These are phyloP conservation scores for Odontocolon sp. DNA, from an alignment of 2,888 invertebrate species.

Conservation along the genomic window DNA sequence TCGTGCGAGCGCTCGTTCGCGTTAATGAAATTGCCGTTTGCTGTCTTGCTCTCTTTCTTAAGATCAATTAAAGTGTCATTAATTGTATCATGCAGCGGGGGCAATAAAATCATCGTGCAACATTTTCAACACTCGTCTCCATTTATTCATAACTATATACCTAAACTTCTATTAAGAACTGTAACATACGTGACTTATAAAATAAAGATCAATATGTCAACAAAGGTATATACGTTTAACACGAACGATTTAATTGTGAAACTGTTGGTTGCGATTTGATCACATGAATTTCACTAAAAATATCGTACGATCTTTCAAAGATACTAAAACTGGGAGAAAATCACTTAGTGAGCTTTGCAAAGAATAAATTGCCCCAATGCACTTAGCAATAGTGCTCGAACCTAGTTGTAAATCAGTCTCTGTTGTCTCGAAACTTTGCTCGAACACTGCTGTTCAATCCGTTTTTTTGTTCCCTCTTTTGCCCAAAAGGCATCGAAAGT, in stretches of 20 bases:
- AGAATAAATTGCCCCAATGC: slow-evolving; percentile 23
- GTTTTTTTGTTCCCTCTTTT: background rate
- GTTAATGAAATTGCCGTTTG: slow-evolving; percentile 53
- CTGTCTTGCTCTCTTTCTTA: slow-evolving; percentile 19
- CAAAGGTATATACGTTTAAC: background rate
- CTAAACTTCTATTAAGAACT: background rate
- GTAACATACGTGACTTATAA: background rate
- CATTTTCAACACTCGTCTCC: background rate
- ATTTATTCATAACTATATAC: background rate
- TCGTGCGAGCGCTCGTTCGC: slow-evolving; percentile 33
- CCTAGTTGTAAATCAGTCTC: slow-evolving; percentile 35
- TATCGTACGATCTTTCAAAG: too few relatives aligned
- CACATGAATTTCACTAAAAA: too few relatives aligned
- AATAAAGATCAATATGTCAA: background rate
- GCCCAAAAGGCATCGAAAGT: too few relatives aligned
- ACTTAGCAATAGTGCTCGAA: slow-evolving; percentile 17
- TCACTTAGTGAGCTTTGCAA: slow-evolving; percentile 10
- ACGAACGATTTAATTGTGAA: background rate
- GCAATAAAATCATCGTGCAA: slow-evolving; percentile 46
- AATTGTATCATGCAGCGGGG: slow-evolving; percentile 42
- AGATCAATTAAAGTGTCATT: slow-evolving; percentile 51
- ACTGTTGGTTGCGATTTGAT: too few relatives aligned
- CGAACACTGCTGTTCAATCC: background rate
- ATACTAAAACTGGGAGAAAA: background rate
- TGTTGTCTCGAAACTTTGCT: background rate